phyloP scores from a whole-genome alignment of 2,113 vertebrate species.

The Mugil cephalus region DNA sequence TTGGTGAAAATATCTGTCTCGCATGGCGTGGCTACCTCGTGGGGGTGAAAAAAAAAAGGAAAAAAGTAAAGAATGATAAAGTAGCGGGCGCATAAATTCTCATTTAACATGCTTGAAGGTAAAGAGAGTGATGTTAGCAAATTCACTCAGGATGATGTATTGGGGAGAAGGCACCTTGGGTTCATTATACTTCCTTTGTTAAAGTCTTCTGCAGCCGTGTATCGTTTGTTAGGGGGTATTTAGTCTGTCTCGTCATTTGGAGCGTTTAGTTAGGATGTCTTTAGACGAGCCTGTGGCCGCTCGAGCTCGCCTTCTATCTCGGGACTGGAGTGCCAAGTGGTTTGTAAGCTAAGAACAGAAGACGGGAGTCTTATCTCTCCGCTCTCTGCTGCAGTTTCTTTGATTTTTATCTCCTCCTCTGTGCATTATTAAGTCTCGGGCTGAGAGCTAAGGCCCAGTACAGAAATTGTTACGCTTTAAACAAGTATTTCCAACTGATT shows the following conservation, averaged over 20 bases:
- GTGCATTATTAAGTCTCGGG: neutral
- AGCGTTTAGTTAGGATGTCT: conserved; percentile 58
- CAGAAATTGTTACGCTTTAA: conserved; percentile 1
- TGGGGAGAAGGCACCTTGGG: conserved; percentile 56
- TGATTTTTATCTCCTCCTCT: neutral
- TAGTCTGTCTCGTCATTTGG: conserved; percentile 71
- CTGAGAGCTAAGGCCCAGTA: neutral
- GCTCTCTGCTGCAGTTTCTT: neutral
- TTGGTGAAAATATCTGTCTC: conserved; percentile 77
- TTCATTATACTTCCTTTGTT: conserved; percentile 77
- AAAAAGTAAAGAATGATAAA: conserved; percentile 80
- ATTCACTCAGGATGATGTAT: conserved; percentile 81
- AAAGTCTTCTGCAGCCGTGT: conserved; percentile 56
- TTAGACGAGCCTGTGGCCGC: conserved; percentile 32
- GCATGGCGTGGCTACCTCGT: conserved; percentile 64
- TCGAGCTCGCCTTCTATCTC: conserved; percentile 24
- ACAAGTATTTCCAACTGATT: conserved; percentile 25
- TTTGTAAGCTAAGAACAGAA: conserved; percentile 8
- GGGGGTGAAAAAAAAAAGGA: conserved; percentile 69
- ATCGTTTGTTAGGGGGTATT: conserved; percentile 69
- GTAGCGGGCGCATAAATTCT: conserved; percentile 78
- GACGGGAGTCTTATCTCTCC: neutral
- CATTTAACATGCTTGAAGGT: conserved; percentile 77
- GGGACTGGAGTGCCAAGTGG: conserved; percentile 7
- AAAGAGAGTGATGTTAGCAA: conserved; percentile 76